phyloP scores from a whole-genome alignment of 1,140 invertebrate genomes.

The Atta colombica region DNA sequence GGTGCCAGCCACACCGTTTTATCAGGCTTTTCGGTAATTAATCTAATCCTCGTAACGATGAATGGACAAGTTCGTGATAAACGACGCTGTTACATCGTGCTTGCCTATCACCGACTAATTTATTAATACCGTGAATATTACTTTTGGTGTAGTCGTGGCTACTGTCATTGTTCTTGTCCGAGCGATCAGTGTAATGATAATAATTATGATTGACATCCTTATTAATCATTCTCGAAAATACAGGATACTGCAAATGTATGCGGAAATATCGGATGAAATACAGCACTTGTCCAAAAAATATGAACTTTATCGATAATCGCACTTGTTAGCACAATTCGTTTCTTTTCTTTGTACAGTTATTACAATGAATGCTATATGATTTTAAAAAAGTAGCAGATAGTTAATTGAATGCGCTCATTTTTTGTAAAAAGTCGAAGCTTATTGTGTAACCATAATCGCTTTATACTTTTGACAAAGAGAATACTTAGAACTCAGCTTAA shows the following conservation, averaged over 20 bases:
- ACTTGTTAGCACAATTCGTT: background rate
- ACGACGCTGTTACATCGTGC: slow-evolving; percentile 61
- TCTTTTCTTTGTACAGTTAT: background rate
- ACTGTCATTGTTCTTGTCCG: slow-evolving; percentile 52
- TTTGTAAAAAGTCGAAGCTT: background rate
- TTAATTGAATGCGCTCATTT: background rate
- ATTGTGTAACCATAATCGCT: slow-evolving; percentile 2
- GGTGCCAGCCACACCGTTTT: slow-evolving; percentile 50
- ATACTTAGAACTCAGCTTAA: background rate
- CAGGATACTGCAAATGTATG: background rate
- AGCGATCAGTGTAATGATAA: slow-evolving; percentile 37
- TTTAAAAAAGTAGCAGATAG: background rate
- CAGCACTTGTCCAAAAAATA: background rate
- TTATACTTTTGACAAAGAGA: background rate
- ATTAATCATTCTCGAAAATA: slow-evolving; percentile 34
- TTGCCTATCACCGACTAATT: slow-evolving; percentile 60
- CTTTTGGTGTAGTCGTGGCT: slow-evolving; percentile 45
- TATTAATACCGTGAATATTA: slow-evolving; percentile 63
- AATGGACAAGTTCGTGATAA: slow-evolving; percentile 62
- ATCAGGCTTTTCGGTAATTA: slow-evolving; percentile 61
- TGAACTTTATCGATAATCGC: background rate
- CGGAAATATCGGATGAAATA: background rate
- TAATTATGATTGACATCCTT: slow-evolving; percentile 63
- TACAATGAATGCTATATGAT: background rate
- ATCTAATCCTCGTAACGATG: slow-evolving; percentile 59